A percentile compares a stretch with the other conserved stretches of the same genome.
These are phyloP conservation scores for Eucidaris tribuloides DNA, from an alignment of 35 echinoderm and acorn worm species.

Conservation along the genomic window DNA sequence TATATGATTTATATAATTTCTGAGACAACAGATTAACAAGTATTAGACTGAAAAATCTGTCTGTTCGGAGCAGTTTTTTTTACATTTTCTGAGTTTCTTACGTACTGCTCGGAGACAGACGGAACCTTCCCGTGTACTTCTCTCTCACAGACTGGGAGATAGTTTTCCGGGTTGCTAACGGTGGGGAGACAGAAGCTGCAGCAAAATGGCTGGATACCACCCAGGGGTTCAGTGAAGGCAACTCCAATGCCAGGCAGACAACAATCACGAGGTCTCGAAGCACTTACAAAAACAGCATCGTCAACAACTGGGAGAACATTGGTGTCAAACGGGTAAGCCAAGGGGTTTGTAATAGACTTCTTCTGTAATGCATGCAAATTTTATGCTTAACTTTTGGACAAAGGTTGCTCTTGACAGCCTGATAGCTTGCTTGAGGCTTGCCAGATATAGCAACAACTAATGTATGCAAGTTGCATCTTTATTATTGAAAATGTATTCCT, in stretches of 20 bases:
- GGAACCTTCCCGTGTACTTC: too few relatives aligned
- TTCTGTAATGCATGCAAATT: not conserved
- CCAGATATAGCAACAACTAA: not conserved
- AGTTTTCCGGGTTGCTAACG: slow-evolving; percentile 48
- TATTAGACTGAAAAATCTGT: too few relatives aligned
- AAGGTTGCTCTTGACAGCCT: not conserved
- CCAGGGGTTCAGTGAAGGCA: slow-evolving; percentile 13
- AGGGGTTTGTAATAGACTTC: not conserved
- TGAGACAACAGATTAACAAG: too few relatives aligned
- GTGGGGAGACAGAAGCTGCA: not conserved
- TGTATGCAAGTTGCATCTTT: not conserved
- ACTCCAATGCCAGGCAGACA: slow-evolving; percentile 7
- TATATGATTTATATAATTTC: too few relatives aligned
- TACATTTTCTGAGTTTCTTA: too few relatives aligned
- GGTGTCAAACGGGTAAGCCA: slow-evolving; percentile 25
- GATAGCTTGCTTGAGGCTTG: not conserved
- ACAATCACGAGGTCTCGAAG: not conserved
- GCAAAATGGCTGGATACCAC: slow-evolving; percentile 20
- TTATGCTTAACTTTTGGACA: not conserved
- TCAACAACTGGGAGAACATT: slow-evolving; percentile 19
- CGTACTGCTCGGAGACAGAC: too few relatives aligned
- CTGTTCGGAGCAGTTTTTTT: too few relatives aligned
- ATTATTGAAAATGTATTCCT: not conserved
- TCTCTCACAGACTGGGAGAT: slow-evolving; percentile 59
- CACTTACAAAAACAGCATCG: slow-evolving; percentile 20